Base-by-base conservation (phyloP, 2,113 vertebrate genomes). In the Planiliza haematocheilus region DNA sequence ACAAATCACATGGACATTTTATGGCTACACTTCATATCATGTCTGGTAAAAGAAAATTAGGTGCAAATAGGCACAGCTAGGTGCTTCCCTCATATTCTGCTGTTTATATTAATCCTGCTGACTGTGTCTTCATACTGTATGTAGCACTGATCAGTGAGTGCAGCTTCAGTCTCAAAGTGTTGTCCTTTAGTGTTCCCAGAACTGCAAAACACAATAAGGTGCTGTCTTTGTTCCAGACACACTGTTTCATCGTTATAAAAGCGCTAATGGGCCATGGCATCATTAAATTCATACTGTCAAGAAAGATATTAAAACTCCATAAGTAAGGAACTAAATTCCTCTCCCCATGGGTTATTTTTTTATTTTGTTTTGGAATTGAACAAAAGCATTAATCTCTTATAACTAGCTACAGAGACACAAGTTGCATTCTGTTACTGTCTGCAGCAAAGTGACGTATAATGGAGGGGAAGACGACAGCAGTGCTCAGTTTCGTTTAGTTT, bases 371-470 rank as follows among this genome's bases (percentile, higher is more conserved):
- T 65, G 43, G 60, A 76, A 81, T 60, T 55, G 69, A 81, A 75
- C 62, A 79, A 81, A 64, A 75, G 39, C 50, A 78, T 84, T 72
- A 51, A 81, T 86, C 74, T 76, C 50, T 72, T 50, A 52, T 81
- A 87, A 84, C 74, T 69, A 79, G 63, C 9, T 43, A n/a, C 8
- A 76, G 17, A 70, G 18, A 70, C 16, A 51, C 0, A 6, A 68
- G 39, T 37, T 41, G 14, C 73, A 53, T 10, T 66, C 62, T 59
- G 36, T 41, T 59, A n/a, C n/a, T n/a, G n/a, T n/a, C n/a, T n/a
- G n/a, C n/a, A n/a, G n/a, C n/a, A n/a, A n/a, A n/a, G n/a, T n/a
- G n/a, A n/a, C n/a, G n/a, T n/a, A n/a, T n/a, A n/a, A 30, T 30
- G 24, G 24, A 30, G 24, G 24, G 24, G 24, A 30, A 30, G 5